Evolutionary conservation across 2,888 invertebrate species (phyloP).

Genomic region (Ornithoptera alexandrae): DNA sequence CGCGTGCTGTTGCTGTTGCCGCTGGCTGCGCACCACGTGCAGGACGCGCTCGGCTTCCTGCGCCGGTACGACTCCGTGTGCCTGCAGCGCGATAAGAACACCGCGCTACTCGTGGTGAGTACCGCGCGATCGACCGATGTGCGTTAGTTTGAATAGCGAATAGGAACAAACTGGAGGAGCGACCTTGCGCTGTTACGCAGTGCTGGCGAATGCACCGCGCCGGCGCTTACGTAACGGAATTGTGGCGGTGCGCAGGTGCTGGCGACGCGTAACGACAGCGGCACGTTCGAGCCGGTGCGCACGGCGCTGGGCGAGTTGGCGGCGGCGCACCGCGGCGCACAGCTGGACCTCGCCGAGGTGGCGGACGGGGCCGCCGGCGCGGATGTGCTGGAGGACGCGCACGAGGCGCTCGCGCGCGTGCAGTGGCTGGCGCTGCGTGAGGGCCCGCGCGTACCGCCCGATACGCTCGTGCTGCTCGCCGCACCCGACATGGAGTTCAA

Average conservation of each 20-base stretch:
- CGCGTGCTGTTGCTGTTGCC: slow-evolving; percentile 88
- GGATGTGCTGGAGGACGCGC: slow-evolving; percentile 59
- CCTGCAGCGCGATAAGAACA: slow-evolving; percentile 88
- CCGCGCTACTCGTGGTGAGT: slow-evolving; percentile 85
- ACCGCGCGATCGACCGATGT: not conserved
- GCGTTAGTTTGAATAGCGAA: too few relatives aligned
- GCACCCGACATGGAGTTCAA: slow-evolving; percentile 85
- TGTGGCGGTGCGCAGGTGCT: slow-evolving; percentile 28
- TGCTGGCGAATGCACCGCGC: too few relatives aligned
- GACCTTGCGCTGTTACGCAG: too few relatives aligned
- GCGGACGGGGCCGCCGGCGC: slow-evolving; percentile 45
- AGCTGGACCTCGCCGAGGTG: slow-evolving; percentile 33
- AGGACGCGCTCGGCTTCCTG: slow-evolving; percentile 82
- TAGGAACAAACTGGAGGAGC: too few relatives aligned
- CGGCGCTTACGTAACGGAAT: too few relatives aligned
- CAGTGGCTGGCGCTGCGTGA: slow-evolving; percentile 83
- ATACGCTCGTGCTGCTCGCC: slow-evolving; percentile 85
- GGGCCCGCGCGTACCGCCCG: slow-evolving; percentile 84
- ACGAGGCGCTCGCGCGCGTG: slow-evolving; percentile 83
- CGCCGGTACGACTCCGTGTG: slow-evolving; percentile 85
- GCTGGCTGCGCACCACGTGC: slow-evolving; percentile 65
- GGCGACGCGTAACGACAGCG: slow-evolving; percentile 29
- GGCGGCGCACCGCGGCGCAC: slow-evolving; percentile 34
- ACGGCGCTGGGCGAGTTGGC: slow-evolving; percentile 33
- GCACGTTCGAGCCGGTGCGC: slow-evolving; percentile 31